Evolutionary conservation across 2,113 vertebrate species (phyloP).

Genomic region (Carassius gibelio): DNA sequence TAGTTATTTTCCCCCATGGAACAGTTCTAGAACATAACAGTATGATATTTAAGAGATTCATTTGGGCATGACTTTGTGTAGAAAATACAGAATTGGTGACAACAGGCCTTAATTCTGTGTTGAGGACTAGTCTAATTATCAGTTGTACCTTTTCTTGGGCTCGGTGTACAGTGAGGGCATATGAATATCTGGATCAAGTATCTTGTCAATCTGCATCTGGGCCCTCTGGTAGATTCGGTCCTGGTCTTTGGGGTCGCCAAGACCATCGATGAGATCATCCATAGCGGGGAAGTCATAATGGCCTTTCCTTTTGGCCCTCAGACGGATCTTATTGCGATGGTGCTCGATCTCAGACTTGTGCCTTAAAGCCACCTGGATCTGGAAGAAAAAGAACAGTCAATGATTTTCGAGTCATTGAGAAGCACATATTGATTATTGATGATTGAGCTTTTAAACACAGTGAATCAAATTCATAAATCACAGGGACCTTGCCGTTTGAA

Average conservation of each 20-base stretch:
- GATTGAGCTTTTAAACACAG: neutral
- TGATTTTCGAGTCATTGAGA: neutral
- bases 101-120: neutral
- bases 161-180: constrained; percentile 87
- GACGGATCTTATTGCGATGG: constrained; percentile 96
- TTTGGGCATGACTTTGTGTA: neutral
- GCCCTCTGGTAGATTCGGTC: constrained; percentile 91
- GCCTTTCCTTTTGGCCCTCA: constrained; percentile 94
- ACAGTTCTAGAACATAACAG: neutral
- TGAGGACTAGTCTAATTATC: neutral
- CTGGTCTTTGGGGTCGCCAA: constrained; percentile 84
- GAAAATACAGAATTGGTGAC: neutral
- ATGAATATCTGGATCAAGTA: constrained; percentile 86
- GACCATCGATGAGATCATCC: constrained; percentile 80
- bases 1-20: no score
- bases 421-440: neutral
- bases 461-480: neutral
- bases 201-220: constrained; percentile 97
- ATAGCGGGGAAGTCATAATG: constrained; percentile 96
- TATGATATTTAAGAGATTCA: neutral
- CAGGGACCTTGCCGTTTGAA: neutral
- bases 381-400: neutral
- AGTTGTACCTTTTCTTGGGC: constrained; percentile 82
- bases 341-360: constrained; percentile 98
- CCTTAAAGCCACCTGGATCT: constrained; percentile 85